phyloP scores from a whole-genome alignment of 2,888 invertebrate genomes.

The Pelosia muscerda region DNA sequence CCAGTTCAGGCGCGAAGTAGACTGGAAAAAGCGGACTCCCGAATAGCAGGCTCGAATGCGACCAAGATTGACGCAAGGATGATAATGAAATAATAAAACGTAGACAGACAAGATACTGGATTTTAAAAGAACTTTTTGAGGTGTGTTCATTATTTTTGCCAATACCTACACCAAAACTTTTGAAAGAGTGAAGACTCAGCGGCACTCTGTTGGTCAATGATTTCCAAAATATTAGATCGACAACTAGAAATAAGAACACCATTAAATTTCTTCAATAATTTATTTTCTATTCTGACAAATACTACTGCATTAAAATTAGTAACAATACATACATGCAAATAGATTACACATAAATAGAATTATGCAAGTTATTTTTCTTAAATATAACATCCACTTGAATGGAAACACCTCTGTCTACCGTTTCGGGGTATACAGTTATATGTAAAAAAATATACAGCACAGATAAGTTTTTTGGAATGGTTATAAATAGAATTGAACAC shows the following conservation, averaged over 20 bases:
- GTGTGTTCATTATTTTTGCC: too few species aligned
- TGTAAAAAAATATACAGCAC: constrained; percentile 30
- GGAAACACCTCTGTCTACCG: background rate
- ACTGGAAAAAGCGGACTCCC: too few species aligned
- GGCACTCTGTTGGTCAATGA: too few species aligned
- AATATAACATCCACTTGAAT: background rate
- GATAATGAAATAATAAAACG: too few species aligned
- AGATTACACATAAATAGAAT: constrained; percentile 41
- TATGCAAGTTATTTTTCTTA: constrained; percentile 50
- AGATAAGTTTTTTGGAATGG: constrained; percentile 68
- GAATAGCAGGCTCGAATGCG: too few species aligned
- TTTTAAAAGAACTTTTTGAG: too few species aligned
- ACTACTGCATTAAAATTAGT: constrained; percentile 32
- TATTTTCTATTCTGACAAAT: constrained; percentile 51
- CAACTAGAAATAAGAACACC: background rate
- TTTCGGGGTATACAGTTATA: constrained; percentile 23
- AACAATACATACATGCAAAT: constrained; percentile 41
- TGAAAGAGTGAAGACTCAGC: too few species aligned
- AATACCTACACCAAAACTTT: too few species aligned
- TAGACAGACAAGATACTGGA: too few species aligned
- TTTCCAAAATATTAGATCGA: background rate
- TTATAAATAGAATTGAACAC: constrained; percentile 61
- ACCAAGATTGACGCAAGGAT: too few species aligned
- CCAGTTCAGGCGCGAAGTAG: too few species aligned
- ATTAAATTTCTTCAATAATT: constrained; percentile 32